A percentile compares a stretch with the other conserved stretches of the same genome.
phyloP scores from a whole-genome alignment of 2,113 vertebrate genomes.

The Gulo gulo region DNA sequence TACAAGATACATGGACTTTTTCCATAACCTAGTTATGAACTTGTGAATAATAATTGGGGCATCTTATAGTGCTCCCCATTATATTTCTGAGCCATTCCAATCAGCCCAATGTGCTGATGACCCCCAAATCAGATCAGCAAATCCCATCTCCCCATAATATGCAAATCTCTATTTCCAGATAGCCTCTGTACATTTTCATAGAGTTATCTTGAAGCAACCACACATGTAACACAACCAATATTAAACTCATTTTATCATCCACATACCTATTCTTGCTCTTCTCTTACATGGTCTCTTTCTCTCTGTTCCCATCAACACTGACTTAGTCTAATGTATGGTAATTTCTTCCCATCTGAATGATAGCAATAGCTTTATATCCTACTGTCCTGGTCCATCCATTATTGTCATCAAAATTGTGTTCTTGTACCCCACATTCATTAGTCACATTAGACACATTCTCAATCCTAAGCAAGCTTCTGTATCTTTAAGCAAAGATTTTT shows the following conservation, averaged over 20 bases:
- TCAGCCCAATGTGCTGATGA: background rate
- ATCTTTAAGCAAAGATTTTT: background rate
- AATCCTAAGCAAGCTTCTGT: background rate
- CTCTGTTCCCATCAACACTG: background rate
- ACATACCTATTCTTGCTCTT: background rate
- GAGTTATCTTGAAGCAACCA: background rate
- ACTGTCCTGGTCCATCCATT: background rate
- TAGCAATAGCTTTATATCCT: background rate
- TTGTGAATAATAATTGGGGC: background rate
- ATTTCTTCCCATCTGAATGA: background rate
- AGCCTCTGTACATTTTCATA: background rate
- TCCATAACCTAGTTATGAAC: background rate
- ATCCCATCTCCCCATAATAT: too few relatives aligned
- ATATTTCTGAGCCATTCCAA: background rate
- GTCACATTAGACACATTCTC: background rate
- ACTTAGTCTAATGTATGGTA: background rate
- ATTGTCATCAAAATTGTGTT: background rate
- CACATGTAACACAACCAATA: background rate
- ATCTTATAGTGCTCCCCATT: background rate
- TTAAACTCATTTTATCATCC: background rate
- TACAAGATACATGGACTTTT: background rate
- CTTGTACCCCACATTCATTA: background rate
- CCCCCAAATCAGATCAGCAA: background rate
- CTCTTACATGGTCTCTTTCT: background rate
- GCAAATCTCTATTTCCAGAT: background rate